A percentile compares a stretch with the other conserved stretches of the same genome.
phyloP scores from a whole-genome alignment of 2,113 vertebrate genomes.

The Indicator maculatus region DNA sequence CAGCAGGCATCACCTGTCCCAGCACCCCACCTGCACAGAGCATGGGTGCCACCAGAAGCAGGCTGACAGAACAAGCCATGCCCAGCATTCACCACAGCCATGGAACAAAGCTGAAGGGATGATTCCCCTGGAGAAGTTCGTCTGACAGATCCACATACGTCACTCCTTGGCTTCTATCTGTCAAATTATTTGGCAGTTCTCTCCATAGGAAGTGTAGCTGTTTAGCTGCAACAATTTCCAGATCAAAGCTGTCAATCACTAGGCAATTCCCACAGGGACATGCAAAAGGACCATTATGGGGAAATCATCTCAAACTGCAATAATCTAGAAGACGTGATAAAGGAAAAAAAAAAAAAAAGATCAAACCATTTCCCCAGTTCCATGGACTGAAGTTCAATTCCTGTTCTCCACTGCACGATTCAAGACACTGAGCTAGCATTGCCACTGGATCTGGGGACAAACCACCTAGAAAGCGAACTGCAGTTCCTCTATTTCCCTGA shows the following conservation, averaged over 20 bases:
- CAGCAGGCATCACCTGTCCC: not conserved
- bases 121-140: not conserved
- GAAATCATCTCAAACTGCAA: slow-evolving; percentile 44
- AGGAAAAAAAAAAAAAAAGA: not conserved
- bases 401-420: not conserved
- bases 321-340: not conserved
- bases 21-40: not conserved
- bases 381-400: not conserved
- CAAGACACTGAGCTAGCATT: slow-evolving; percentile 12
- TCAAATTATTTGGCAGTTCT: slow-evolving; percentile 63
- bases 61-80: not conserved
- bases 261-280: slow-evolving; percentile 57
- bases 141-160: slow-evolving; percentile 24
- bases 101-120: not conserved
- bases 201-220: slow-evolving; percentile 29
- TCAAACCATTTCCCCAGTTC: not conserved
- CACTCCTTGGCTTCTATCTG: slow-evolving; percentile 51
- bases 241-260: slow-evolving; percentile 66
- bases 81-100: not conserved
- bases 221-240: slow-evolving; percentile 63
- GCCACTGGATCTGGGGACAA: slow-evolving; percentile 17
- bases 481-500: slow-evolving; percentile 51
- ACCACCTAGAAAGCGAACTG: slow-evolving; percentile 27
- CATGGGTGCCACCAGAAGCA: not conserved
- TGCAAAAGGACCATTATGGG: slow-evolving; percentile 44